Base-by-base conservation (phyloP, 2,888 invertebrate species). In the Lapara coniferarum region DNA sequence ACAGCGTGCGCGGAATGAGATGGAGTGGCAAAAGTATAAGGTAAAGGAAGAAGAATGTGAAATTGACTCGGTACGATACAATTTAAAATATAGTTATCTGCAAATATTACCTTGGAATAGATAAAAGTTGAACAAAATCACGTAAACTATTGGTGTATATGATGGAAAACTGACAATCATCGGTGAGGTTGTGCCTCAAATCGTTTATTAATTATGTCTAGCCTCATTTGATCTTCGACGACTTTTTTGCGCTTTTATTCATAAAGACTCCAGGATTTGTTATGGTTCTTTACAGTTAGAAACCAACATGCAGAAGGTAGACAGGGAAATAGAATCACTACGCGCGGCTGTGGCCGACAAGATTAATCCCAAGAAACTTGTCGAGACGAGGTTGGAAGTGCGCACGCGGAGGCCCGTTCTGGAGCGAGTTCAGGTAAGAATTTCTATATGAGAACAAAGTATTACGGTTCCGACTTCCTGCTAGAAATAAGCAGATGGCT, bases 331-430 rank as follows among this genome's bases (percentile, higher is more conserved):
- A 66, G 94, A 95, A 70, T 94, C 95, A 0, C 85, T 98, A 13
- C 96, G 97, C 79, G 96, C 95, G 44, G 96, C 97, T 0, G 92
- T 97, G 5, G 91, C 95, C 2, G 96, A 96, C 72, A 98, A 98
- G 92, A 96, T 95, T 7, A 96, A 97, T 81, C 96, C 96, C 0
- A 94, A 97, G 57, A 98, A 98, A 85, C 91, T 98, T 76, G 97
- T 97, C 7, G 97, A 98, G 89, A 98, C 98, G 0, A 95, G 98
- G 67, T 93, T 98, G 67, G 98, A 98, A 86, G 97, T 97, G 82
- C 94, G 98, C 68, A 96, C 96, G 0, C 96, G 96, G 84, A 94
- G 98, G 67, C 96, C 97, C 0, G 97, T 97, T 16, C 95, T 96
- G 70, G 98, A 98, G 83, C 89, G 92, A 78, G 93, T 93, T 3